Percentiles rank a stretch among this genome's conserved stretches.
Conservation (phyloP, 2,113 vertebrate genomes). For the Lophura nycthemera region DNA sequence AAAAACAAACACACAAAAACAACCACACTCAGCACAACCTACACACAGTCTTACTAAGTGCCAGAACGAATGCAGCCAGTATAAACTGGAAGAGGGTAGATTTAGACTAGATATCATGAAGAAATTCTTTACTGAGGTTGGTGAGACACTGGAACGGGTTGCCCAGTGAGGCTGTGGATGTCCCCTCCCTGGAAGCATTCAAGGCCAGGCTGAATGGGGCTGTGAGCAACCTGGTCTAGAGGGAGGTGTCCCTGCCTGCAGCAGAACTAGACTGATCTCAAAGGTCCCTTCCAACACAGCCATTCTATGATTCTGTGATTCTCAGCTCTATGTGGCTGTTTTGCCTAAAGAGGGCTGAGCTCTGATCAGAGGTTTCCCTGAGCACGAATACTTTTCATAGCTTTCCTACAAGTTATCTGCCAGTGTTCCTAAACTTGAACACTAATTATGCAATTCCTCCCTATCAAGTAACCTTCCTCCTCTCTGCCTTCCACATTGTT, state of each 20-base stretch:
- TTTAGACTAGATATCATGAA: no score
- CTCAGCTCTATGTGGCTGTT: neutral
- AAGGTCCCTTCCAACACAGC: no score
- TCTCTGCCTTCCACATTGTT: neutral
- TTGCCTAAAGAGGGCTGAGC: neutral
- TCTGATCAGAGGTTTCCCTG: neutral
- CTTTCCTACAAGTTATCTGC: neutral
- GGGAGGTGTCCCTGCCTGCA: no score
- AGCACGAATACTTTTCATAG: neutral
- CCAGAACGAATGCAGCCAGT: neutral
- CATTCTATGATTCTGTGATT: neutral
- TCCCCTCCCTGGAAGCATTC: no score
- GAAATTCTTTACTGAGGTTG: no score
- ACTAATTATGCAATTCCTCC: neutral
- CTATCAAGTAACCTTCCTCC: neutral
- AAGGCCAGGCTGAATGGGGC: no score
- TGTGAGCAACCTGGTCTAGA: no score
- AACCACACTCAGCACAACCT: no score
- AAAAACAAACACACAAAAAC: neutral
- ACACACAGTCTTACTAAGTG: neutral
- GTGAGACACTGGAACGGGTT: no score
- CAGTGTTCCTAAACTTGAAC: neutral
- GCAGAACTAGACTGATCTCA: no score
- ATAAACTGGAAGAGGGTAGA: no score
- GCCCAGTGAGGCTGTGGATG: no score